Evolutionary conservation across 1,140 invertebrate species (phyloP), one percentile per base, ranked within the genome.

Genomic region (Pogonomyrmex californicus): DNA sequence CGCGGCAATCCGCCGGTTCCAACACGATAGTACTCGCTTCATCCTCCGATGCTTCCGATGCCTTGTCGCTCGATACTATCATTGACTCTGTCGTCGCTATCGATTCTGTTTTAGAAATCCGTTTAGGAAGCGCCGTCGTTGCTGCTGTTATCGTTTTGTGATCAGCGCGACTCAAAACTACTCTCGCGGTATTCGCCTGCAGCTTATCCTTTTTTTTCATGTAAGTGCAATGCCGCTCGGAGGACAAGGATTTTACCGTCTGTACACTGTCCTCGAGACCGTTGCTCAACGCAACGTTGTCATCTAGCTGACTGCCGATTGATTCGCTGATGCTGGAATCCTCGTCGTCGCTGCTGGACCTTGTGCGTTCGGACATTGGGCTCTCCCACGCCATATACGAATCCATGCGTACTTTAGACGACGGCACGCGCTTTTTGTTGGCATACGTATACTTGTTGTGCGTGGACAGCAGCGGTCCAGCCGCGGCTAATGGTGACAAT

Each of bases 381-480:
- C 93, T 94, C 56, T 93, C 93, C 93, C 94, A 95, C 12, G 93
- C 90, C 6, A 95, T 86, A 23, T 93, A 95, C 14, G 76, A 81
- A 7, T 92, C 92, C 49, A 93, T 89, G 1, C 90, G 77, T 4
- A 94, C 86, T 54, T 94, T 94, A 1, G 86, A 85, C 17, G 90
- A 75, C 4, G 78, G 14, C 1, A 90, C 63, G 1, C 94, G 93
- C n/a, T 95, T 95, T 44, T 95, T 95, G 65, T 95, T 95, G 1
- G 94, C 62, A 62, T 95, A 95, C 0, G 95, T 95, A 66, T 93
- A 95, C 56, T 95, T 95, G 91, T 95, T 95, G 91, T 95, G 94
- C 86, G 93, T 94, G n/a, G 94, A 92, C 0, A 95, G 76, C 2
- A 95, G 86, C 10, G 95, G 93, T 0, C 94, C 95, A 14, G 94